Evolutionary conservation across 2,888 invertebrate species (phyloP).

Genomic region (Troides aeacus): DNA sequence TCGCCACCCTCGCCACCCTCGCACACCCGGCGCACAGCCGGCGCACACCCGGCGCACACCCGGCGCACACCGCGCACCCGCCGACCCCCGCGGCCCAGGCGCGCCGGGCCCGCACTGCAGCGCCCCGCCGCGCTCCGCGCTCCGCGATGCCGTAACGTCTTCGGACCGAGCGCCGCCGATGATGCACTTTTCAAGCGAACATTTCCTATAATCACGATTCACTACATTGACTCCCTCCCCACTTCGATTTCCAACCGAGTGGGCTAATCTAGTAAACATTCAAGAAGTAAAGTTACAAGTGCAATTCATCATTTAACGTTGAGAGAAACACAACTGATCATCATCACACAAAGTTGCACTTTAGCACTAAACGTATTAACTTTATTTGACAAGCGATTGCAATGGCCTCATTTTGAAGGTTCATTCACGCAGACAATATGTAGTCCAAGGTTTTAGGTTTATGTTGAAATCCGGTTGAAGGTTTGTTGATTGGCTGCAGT

Average conservation of each 20-base stretch:
- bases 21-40: too few relatives aligned
- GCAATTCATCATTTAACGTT: too few relatives aligned
- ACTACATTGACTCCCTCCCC: too few relatives aligned
- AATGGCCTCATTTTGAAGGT: conserved; percentile 14
- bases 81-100: conserved; percentile 29
- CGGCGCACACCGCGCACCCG: too few relatives aligned
- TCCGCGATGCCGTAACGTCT: conserved; percentile 73
- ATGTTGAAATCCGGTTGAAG: conserved; percentile 3
- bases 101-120: conserved; percentile 67
- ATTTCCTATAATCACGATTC: too few relatives aligned
- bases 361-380: neutral
- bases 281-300: too few relatives aligned
- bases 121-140: conserved; percentile 37
- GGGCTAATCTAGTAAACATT: too few relatives aligned
- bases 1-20: conserved; percentile 30
- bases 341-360: neutral
- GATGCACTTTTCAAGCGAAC: conserved; percentile 61
- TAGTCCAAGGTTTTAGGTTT: conserved; percentile 20
- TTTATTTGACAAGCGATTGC: conserved; percentile 13
- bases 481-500: neutral
- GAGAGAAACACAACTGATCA: too few relatives aligned
- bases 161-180: conserved; percentile 64
- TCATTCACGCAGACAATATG: conserved; percentile 6
- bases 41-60: too few relatives aligned
- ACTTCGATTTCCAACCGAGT: too few relatives aligned